Percentiles rank a stretch among this genome's conserved stretches.
These are phyloP conservation scores for Ophion slaviceki DNA, from an alignment of 2,888 invertebrate species.

Conservation along the genomic window DNA sequence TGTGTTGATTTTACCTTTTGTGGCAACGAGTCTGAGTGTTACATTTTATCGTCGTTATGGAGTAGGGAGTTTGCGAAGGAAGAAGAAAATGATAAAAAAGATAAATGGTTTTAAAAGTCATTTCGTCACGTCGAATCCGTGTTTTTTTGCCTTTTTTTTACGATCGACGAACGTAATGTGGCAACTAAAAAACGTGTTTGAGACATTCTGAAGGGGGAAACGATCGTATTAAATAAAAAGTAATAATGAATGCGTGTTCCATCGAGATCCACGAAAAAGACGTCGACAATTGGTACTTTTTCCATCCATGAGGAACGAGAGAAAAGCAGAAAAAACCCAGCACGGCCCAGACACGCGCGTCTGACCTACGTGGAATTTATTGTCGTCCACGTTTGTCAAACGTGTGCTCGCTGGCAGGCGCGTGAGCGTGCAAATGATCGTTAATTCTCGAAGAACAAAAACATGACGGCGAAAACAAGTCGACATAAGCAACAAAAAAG, in stretches of 20 bases:
- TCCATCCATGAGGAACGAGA: not conserved
- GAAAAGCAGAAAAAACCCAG: conserved; percentile 11
- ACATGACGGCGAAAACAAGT: conserved; percentile 6
- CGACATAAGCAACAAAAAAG: not conserved
- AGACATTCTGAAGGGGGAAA: conserved; percentile 6
- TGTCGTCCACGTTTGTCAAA: conserved; percentile 44
- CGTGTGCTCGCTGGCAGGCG: conserved; percentile 24
- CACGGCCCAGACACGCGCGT: not conserved
- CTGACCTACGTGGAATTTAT: not conserved
- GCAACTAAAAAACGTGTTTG: conserved; percentile 7
- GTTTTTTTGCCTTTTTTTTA: not conserved
- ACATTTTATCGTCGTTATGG: too few relatives aligned
- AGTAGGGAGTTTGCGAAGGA: not conserved
- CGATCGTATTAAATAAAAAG: not conserved
- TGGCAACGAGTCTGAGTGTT: not conserved
- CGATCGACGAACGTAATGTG: not conserved
- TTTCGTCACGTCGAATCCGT: not conserved
- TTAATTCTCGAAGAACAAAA: not conserved
- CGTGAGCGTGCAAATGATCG: conserved; percentile 41
- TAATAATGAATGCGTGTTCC: not conserved
- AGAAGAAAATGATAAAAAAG: not conserved
- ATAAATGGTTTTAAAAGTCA: not conserved
- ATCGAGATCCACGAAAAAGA: conserved; percentile 17
- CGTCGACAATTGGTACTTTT: not conserved
- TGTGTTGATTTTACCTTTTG: not conserved